phyloP scores from a whole-genome alignment of 1,140 invertebrate species.

The Venturia canescens region DNA sequence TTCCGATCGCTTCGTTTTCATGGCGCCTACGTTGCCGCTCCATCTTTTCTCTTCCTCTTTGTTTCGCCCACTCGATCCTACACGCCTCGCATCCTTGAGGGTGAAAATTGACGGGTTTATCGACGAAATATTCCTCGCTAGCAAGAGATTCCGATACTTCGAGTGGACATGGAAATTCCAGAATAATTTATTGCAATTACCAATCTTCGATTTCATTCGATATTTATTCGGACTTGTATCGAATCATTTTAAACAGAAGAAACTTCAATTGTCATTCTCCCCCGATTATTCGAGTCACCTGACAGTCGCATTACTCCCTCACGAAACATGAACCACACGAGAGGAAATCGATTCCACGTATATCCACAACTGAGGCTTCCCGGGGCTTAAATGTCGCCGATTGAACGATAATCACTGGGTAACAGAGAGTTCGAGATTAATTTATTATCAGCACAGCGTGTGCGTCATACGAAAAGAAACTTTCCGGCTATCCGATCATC shows the following conservation, averaged over 20 bases:
- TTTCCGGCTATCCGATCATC: no score
- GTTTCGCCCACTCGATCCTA: slow-evolving; percentile 40
- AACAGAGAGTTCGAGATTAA: not conserved
- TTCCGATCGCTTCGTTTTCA: slow-evolving; percentile 64
- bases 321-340: not conserved
- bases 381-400: not conserved
- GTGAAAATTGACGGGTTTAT: slow-evolving; percentile 74
- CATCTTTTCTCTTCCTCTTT: slow-evolving; percentile 50
- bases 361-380: not conserved
- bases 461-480: not conserved
- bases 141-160: not conserved
- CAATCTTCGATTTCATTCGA: no score
- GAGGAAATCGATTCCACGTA: not conserved
- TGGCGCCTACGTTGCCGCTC: slow-evolving; percentile 28
- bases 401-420: slow-evolving; percentile 26
- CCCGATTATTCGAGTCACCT: not conserved
- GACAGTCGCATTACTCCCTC: not conserved
- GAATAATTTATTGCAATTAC: not conserved
- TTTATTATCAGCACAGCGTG: slow-evolving; percentile 15
- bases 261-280: no score
- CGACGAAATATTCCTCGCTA: slow-evolving; percentile 41
- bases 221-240: no score
- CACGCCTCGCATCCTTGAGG: slow-evolving; percentile 57
- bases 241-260: no score
- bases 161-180: not conserved